A percentile compares a stretch with the other conserved stretches of the same genome.
Conservation (phyloP, 1,140 invertebrate species). For the Macrotrachela quadricornifera region DNA sequence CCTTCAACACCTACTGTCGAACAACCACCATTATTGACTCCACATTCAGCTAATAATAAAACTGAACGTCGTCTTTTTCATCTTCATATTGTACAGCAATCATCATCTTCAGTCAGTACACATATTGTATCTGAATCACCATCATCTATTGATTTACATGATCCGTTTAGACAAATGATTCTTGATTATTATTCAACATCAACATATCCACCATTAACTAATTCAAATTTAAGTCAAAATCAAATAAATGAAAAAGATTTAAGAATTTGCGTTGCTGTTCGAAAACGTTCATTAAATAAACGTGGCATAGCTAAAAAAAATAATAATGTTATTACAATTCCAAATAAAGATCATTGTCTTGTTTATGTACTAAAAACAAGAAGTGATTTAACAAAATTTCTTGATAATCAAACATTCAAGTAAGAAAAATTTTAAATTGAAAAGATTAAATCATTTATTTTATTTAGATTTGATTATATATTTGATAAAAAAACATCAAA, state of each 20-base stretch:
- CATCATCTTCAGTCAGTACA: too few relatives aligned
- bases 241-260: too few relatives aligned
- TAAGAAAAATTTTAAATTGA: too few relatives aligned
- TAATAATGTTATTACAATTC: conserved; percentile 85
- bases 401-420: conserved; percentile 81
- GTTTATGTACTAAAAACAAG: conserved; percentile 93
- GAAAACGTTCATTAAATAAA: conserved; percentile 82
- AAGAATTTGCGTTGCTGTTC: conserved; percentile 42
- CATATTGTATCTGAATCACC: too few relatives aligned
- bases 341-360: conserved; percentile 74
- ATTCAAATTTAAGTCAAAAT: conserved; percentile 40
- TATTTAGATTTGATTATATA: conserved; percentile 71
- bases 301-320: conserved; percentile 44
- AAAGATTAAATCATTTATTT: too few relatives aligned
- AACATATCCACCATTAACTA: conserved; percentile 66
- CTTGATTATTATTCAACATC: conserved; percentile 65
- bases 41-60: too few relatives aligned
- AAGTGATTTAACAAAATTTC: conserved; percentile 89
- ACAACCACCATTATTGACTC: too few relatives aligned
- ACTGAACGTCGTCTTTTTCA: too few relatives aligned
- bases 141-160: too few relatives aligned
- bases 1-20: too few relatives aligned
- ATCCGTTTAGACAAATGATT: conserved; percentile 77
- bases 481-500: conserved; percentile 85
- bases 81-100: too few relatives aligned